These are phyloP conservation scores for Alloscopus bannaensis DNA, from an alignment of 2,888 invertebrate species.

Conservation along the genomic window DNA sequence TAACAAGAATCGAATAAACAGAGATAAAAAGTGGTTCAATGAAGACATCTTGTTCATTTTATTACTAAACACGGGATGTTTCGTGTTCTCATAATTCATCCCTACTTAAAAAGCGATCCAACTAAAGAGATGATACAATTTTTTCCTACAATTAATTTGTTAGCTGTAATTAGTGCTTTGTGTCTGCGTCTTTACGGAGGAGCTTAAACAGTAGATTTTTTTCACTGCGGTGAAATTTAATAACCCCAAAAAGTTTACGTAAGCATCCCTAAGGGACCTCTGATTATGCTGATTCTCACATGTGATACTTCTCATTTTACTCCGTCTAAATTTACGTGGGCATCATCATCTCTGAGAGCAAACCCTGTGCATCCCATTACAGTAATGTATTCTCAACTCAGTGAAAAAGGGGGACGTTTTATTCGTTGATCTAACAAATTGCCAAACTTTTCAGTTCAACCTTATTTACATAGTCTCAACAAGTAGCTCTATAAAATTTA, in stretches of 20 bases:
- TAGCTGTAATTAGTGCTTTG: conserved; percentile 47
- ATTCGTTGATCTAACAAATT: conserved; percentile 29
- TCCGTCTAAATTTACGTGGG: too few species aligned
- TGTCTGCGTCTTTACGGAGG: conserved; percentile 1
- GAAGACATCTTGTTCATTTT: too few species aligned
- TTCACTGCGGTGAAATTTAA: conserved; percentile 1
- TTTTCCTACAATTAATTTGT: conserved; percentile 57
- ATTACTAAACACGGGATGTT: too few species aligned
- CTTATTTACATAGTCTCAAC: conserved; percentile 38
- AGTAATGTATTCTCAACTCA: too few species aligned
- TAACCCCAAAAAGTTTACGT: conserved; percentile 26
- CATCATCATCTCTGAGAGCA: too few species aligned
- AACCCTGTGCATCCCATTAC: not conserved
- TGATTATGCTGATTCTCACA: conserved; percentile 2
- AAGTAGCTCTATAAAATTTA: conserved; percentile 45
- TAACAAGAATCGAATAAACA: too few species aligned
- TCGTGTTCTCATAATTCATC: too few species aligned
- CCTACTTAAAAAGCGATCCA: too few species aligned
- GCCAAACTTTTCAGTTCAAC: conserved; percentile 23
- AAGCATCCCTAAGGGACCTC: conserved; percentile 47
- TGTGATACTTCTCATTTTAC: too few species aligned
- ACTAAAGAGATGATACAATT: too few species aligned
- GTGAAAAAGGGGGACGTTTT: too few species aligned
- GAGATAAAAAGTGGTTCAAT: not conserved
- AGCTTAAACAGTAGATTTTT: not conserved